Base-by-base conservation (phyloP, 2,888 invertebrate species). In the Aelia acuminata region DNA sequence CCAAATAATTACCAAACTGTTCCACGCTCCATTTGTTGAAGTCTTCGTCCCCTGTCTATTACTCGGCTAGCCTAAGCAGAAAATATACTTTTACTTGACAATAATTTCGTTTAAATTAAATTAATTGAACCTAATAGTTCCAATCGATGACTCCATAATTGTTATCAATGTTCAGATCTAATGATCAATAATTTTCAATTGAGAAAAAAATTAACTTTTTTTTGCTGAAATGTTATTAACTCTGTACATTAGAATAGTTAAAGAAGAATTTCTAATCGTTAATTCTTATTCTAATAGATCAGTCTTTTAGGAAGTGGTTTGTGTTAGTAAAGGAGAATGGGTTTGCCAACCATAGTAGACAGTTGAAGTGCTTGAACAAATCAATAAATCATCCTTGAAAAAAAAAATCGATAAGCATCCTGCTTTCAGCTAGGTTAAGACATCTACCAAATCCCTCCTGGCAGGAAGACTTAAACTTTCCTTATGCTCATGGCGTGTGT, bases 61-160 rank as follows among this genome's bases (percentile, higher is more conserved):
- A 70, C 31, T 35, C 63, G 63, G 63, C 35, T 70, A 70, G 63
- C 8, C 63, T 70, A 70, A 70, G 31, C 63, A 70, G 63, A 70
- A 70, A 70, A 70, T 70, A 8, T 35, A 70, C 63, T 63, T 63
- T 63, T 63, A 63, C 63, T 70, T 35, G 18, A 70, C 18, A 70
- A 70, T 70, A 70, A 70, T 70, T 31, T 35, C 35, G 0, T 70
- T 35, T 70, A 70, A 70, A 70, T 70, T 70, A 20, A 35, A 35
- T 70, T 70, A 70, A 70, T 70, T 70, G 35, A 35, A 35, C 7
- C 31, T 70, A 70, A 18, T 70, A 11, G 31, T 70, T 70, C 35
- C 63, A 35, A 70, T 70, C 35, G 31, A 31, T 57, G 57, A 26
- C 26, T 31, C 15, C 57, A 57, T 57, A 26, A 57, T 13, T 13